Percentiles rank a stretch among this genome's conserved stretches.
These are phyloP conservation scores for Amphiura filiformis DNA, from an alignment of 35 echinoderm and acorn worm species.

Conservation along the genomic window DNA sequence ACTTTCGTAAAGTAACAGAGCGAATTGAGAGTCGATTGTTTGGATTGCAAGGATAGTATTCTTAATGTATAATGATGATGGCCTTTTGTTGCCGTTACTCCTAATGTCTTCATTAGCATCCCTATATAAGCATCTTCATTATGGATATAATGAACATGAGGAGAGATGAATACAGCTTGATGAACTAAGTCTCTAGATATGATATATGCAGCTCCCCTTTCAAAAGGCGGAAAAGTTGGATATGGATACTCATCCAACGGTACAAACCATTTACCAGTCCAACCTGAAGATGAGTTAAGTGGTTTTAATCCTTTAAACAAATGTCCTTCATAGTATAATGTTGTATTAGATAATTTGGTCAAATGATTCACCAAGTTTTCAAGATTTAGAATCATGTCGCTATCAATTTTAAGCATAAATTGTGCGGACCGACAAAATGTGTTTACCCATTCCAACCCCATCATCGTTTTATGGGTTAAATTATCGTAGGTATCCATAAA, in stretches of 20 bases:
- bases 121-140: slow-evolving; percentile 47
- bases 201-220: slow-evolving; percentile 59
- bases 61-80: too few species aligned
- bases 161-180: too few species aligned
- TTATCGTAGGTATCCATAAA: too few species aligned
- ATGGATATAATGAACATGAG: slow-evolving; percentile 4
- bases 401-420: slow-evolving; percentile 77
- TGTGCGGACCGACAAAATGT: slow-evolving; percentile 52
- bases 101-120: slow-evolving; percentile 27
- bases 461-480: slow-evolving; percentile 74
- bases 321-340: not conserved
- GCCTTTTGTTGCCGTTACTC: slow-evolving; percentile 20
- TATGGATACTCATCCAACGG: slow-evolving; percentile 46
- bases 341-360: not conserved
- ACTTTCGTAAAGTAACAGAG: too few species aligned
- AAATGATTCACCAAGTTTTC: too few species aligned
- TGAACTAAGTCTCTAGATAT: slow-evolving; percentile 65
- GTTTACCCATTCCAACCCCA: slow-evolving; percentile 88
- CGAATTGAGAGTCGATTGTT: too few species aligned
- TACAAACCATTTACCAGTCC: slow-evolving; percentile 63
- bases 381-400: slow-evolving; percentile 51
- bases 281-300: not conserved
- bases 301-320: not conserved
- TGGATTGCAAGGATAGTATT: too few species aligned
- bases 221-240: slow-evolving; percentile 69